Conservation (phyloP, 2,113 vertebrate genomes). For the Oostethus manadensis region DNA sequence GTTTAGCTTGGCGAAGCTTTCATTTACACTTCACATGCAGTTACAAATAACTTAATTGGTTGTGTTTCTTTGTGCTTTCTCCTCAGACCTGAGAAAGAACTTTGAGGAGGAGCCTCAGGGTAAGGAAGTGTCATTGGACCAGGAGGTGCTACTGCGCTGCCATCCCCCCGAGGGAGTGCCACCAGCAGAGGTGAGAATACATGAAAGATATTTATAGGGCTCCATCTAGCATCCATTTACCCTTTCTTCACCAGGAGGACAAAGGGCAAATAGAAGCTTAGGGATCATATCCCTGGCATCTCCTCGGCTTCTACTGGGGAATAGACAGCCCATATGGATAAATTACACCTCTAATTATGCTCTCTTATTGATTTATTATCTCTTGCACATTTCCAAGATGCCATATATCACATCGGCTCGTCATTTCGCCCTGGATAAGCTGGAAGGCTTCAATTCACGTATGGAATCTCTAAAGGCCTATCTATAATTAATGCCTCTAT, state of each 20-base stretch:
- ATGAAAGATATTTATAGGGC: slow-evolving; percentile 60
- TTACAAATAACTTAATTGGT: slow-evolving; percentile 41
- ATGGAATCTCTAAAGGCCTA: slow-evolving; percentile 65
- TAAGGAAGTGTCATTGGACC: slow-evolving; percentile 91
- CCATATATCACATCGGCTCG: slow-evolving; percentile 56
- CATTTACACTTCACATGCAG: slow-evolving; percentile 16
- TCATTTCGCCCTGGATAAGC: slow-evolving; percentile 61
- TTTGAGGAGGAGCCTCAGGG: slow-evolving; percentile 92
- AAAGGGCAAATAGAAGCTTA: slow-evolving; percentile 35
- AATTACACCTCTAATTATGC: slow-evolving; percentile 70
- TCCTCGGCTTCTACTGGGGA: slow-evolving; percentile 19
- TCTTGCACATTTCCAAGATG: slow-evolving; percentile 54
- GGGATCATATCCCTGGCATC: slow-evolving; percentile 23
- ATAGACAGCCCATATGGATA: slow-evolving; percentile 34
- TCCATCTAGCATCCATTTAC: slow-evolving; percentile 48
- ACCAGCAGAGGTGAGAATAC: slow-evolving; percentile 83
- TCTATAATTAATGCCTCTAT: slow-evolving; percentile 72
- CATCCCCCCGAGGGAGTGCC: slow-evolving; percentile 94
- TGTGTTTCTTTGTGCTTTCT: slow-evolving; percentile 21
- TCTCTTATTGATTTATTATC: slow-evolving; percentile 67
- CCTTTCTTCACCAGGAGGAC: slow-evolving; percentile 49
- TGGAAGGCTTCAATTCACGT: slow-evolving; percentile 53
- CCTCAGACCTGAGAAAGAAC: slow-evolving; percentile 93
- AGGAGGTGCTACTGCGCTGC: slow-evolving; percentile 89
- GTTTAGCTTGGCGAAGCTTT: slow-evolving; percentile 28